Evolutionary conservation across 2,113 vertebrate genomes (phyloP), one percentile per base, ranked within the genome.

Genomic region (Labeo rohita): DNA sequence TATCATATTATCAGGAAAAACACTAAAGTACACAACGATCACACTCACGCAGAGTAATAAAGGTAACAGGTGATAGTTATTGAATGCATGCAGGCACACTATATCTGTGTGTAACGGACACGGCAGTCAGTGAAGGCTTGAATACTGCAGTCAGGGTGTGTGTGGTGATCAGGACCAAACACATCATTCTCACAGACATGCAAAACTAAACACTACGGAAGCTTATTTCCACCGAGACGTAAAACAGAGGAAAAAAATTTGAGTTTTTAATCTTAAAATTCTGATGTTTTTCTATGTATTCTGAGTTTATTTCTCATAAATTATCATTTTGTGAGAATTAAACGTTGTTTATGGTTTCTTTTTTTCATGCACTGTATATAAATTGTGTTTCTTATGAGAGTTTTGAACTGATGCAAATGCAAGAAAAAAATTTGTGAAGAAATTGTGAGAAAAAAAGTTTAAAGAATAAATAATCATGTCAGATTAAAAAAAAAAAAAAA

Each of bases 61-160:
- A 83, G 49, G 84, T 54, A 80, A 87, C 12, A 49, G 59, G 72
- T 86, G 68, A 72, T 45, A n/a, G 45, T 52, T 39, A 82, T 83
- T 73, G 75, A 89, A 87, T 85, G 80, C 90, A 91, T 85, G 91
- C 92, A 94, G 92, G 93, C 92, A 93, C 93, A 88, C 74, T 23
- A 88, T 85, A 88, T 4, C 11, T 89, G 84, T 90, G 89, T 90
- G 85, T 83, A 91, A 91, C 56, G 13, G 56, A 90, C 82, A 89
- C 84, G 81, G 63, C 50, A 89, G 79, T 85, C 65, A 45, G 88
- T 80, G 63, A 47, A 83, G 83, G 76, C 86, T 78, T 43, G 21
- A 90, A 92, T 86, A 91, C 89, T 91, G 88, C 47, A 52, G 23
- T 77, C 21, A 15, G 63, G 15, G 23, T 76, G 39, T 39, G 77